Base-by-base conservation (phyloP, 2,797 vertebrate genomes). In the Basileuterus tristriatus region DNA sequence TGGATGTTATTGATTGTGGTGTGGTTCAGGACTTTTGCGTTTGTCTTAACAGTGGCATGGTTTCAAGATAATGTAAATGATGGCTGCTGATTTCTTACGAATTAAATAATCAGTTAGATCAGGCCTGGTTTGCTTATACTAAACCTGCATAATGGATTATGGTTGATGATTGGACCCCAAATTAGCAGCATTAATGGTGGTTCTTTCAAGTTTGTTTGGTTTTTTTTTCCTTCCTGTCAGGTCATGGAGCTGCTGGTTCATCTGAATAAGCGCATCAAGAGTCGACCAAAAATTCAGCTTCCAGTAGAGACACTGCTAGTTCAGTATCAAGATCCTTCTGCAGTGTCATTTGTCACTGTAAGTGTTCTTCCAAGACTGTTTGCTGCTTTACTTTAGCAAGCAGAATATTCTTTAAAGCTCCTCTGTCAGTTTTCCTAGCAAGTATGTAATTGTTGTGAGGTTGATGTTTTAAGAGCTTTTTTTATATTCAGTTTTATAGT, bases 241-340 rank as follows among this genome's bases (percentile, higher is more conserved):
- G 99, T 99, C n/a, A 99, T 99, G 99, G 99, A 99, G 92, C 93
- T 99, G 83, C 97, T 99, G 93, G 99, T 99, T 93, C 99, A 99
- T 90, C 86, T 99, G 93, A 99, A 99, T 97, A 99, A 99, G 93
- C 98, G 99, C 87, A 99, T 99, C 93, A 99, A 99, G 98, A 99
- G 99, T 96, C 97, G 99, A 41, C 99, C 99, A 32, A 99, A 98
- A 98, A 99, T 99, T 95, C 99, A 99, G 65, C 98, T 99, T n/a
- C 99, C 99, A 6, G 99, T 99, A 53, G 99, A 99, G 98, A 99
- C 99, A 1, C 97, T 99, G 64, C 96, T 99, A 90, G 99, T 99
- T 75, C 99, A 99, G 65, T 99, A 99, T 96, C 99, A 99, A 94
- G 99, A 99, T 97, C 99, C 99, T 84, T 98, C 99, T 50, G 99